Conservation (phyloP, 2,113 vertebrate genomes). For the Tor tambroides region DNA sequence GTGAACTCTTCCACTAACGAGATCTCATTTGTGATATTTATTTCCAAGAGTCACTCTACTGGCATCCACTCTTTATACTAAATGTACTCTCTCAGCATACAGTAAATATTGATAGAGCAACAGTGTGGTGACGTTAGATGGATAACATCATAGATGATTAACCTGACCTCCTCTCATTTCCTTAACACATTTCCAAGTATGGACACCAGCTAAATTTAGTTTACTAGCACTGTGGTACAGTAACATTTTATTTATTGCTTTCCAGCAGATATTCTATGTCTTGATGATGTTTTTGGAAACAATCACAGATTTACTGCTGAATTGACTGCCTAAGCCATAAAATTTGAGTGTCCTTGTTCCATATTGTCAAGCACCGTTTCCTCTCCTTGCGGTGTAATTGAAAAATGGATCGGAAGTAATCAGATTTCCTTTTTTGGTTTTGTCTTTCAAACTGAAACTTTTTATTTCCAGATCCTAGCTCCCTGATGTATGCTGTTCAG, state of each 20-base stretch:
- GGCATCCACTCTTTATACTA: background rate
- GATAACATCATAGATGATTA: background rate
- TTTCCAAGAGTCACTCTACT: background rate
- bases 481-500: slow-evolving; percentile 91
- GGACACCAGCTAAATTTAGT: background rate
- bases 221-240: background rate
- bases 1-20: background rate
- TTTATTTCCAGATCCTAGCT: slow-evolving; percentile 79
- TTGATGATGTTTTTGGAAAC: slow-evolving; percentile 8
- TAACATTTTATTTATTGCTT: slow-evolving; percentile 46
- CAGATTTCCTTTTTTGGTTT: background rate
- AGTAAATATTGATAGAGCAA: background rate
- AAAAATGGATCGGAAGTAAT: background rate
- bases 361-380: background rate
- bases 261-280: slow-evolving; percentile 25
- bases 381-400: background rate
- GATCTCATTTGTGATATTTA: background rate
- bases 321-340: slow-evolving; percentile 20
- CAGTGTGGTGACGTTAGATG: background rate
- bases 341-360: slow-evolving; percentile 9
- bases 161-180: background rate
- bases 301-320: slow-evolving; percentile 34
- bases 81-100: background rate
- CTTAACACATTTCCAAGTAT: slow-evolving; percentile 17
- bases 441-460: background rate